Evolutionary conservation across 2,888 invertebrate genomes (phyloP).

Genomic region (Trichopoda pennipes): DNA sequence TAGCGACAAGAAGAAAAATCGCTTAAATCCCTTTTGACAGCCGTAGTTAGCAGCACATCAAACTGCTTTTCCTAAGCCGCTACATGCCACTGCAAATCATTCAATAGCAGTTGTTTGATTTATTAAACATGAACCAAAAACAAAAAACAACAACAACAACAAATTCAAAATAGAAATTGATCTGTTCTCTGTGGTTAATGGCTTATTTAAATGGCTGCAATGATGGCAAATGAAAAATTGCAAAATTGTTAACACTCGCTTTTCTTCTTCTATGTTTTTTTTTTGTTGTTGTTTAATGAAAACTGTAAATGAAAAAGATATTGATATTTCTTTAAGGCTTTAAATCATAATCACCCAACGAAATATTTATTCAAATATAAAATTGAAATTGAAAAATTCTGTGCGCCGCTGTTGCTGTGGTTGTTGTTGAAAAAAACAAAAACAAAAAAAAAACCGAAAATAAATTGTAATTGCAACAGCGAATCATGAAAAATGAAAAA

Average conservation of each 20-base stretch:
- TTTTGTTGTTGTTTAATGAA: slow-evolving; percentile 18
- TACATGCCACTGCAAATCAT: slow-evolving; percentile 68
- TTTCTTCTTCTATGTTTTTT: background rate
- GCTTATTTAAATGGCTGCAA: slow-evolving; percentile 78
- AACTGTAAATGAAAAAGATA: slow-evolving; percentile 72
- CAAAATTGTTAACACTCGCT: slow-evolving; percentile 72
- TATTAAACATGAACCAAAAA: slow-evolving; percentile 75
- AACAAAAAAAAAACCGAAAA: no score
- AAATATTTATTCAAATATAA: slow-evolving; percentile 44
- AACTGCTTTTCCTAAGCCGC: slow-evolving; percentile 30
- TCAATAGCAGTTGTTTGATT: slow-evolving; percentile 72
- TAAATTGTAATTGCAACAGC: slow-evolving; percentile 63
- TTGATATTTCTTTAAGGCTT: slow-evolving; percentile 76
- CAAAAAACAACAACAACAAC: slow-evolving; percentile 50
- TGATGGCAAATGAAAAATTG: slow-evolving; percentile 78
- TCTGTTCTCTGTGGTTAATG: slow-evolving; percentile 77
- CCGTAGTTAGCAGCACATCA: slow-evolving; percentile 78
- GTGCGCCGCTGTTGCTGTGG: background rate
- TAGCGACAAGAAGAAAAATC: slow-evolving; percentile 76
- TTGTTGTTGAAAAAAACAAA: background rate
- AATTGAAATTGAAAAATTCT: slow-evolving; percentile 61
- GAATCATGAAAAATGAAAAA: slow-evolving; percentile 59
- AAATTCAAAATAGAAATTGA: slow-evolving; percentile 55
- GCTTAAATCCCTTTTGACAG: slow-evolving; percentile 80
- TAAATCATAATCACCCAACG: slow-evolving; percentile 77